These are phyloP conservation scores for Propithecus coquereli DNA, from an alignment of 2,113 vertebrate genomes.

Conservation along the genomic window DNA sequence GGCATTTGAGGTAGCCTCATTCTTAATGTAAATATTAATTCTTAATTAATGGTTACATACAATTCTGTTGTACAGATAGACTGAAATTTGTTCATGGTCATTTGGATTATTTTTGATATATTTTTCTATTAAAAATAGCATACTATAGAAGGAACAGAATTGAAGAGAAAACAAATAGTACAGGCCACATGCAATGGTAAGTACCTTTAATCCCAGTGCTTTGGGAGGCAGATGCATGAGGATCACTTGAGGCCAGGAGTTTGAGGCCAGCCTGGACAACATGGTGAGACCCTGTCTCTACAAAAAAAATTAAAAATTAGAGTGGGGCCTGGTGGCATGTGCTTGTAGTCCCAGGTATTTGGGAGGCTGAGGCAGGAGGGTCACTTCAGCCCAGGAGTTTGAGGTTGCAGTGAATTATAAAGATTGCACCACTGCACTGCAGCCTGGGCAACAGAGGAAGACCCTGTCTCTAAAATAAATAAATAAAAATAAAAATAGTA, in stretches of 20 bases:
- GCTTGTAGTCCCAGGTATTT: too few relatives aligned
- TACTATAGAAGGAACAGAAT: too few relatives aligned
- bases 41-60: background rate
- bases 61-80: background rate
- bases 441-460: too few relatives aligned
- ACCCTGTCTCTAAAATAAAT: too few relatives aligned
- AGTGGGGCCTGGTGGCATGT: too few relatives aligned
- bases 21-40: background rate
- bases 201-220: background rate
- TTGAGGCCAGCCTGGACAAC: too few relatives aligned
- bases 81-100: background rate
- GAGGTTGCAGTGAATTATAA: too few relatives aligned
- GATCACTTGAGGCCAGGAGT: background rate
- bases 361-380: too few relatives aligned
- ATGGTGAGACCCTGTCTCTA: background rate
- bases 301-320: background rate
- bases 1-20: background rate
- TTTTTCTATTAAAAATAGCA: background rate
- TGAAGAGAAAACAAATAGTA: too few relatives aligned
- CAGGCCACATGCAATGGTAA: background rate
- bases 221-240: background rate
- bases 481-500: background rate
- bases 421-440: too few relatives aligned
- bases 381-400: too few relatives aligned
- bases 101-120: background rate